Evolutionary conservation across 2,797 vertebrate genomes (phyloP).

Genomic region (Taenioides sp.): DNA sequence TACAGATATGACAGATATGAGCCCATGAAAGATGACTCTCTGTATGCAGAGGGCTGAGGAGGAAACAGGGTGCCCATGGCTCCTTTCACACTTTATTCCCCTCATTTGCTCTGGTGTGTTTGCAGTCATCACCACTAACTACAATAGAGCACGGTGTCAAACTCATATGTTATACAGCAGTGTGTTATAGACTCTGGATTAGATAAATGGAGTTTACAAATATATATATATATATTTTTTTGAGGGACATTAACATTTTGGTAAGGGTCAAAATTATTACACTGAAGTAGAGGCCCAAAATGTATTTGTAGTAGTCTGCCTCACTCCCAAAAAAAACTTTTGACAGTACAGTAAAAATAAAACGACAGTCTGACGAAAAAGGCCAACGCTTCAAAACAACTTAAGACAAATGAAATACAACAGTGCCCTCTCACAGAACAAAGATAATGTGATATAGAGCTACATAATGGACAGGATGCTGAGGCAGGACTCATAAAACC

Average conservation of each 20-base stretch:
- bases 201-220: background rate
- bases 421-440: slow-evolving; percentile 1
- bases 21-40: slow-evolving; percentile 51
- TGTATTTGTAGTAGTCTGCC: background rate
- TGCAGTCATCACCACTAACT: slow-evolving; percentile 28
- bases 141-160: slow-evolving; percentile 21
- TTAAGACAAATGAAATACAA: background rate
- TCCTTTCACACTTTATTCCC: slow-evolving; percentile 35
- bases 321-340: background rate
- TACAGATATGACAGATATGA: slow-evolving; percentile 41
- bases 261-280: no score
- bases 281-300: no score
- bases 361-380: no score
- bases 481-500: slow-evolving; percentile 1
- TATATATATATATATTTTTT: no score
- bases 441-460: background rate
- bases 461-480: background rate
- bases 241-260: no score
- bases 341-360: background rate
- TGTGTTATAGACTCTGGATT: background rate
- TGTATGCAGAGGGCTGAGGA: slow-evolving; percentile 30
- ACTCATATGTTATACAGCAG: slow-evolving; percentile 10
- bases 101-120: slow-evolving; percentile 44
- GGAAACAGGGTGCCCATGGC: slow-evolving; percentile 30
- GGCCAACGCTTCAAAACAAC: background rate